These are phyloP conservation scores for Neopelma chrysocephalum DNA, from an alignment of 2,797 vertebrate species.

Conservation along the genomic window DNA sequence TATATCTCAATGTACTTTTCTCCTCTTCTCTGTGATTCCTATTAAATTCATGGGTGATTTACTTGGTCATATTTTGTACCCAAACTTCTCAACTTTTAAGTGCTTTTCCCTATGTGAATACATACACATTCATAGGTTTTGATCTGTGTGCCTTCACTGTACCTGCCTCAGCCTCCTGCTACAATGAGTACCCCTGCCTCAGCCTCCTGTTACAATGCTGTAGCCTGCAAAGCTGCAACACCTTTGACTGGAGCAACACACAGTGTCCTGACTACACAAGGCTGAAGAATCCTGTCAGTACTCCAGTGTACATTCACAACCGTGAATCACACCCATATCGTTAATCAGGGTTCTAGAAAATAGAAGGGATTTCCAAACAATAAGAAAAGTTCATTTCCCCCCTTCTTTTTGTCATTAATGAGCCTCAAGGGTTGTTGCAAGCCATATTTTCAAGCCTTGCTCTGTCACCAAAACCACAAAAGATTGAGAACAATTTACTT, in stretches of 20 bases:
- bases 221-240: not conserved
- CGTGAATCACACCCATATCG: not conserved
- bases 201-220: not conserved
- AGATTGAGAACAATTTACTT: constrained; percentile 3
- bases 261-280: not conserved
- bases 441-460: not conserved
- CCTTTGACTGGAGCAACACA: not conserved
- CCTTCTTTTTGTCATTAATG: not conserved
- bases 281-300: not conserved
- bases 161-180: not conserved
- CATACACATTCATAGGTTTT: not conserved
- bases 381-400: not conserved
- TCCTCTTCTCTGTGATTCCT: not conserved
- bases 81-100: not conserved
- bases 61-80: not conserved
- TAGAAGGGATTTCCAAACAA: not conserved
- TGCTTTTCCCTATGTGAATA: not conserved
- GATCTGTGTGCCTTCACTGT: not conserved
- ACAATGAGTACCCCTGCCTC: accelerated
- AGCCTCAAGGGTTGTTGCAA: not conserved
- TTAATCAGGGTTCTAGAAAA: not conserved
- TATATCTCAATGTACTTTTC: not conserved
- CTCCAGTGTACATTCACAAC: not conserved
- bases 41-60: not conserved
- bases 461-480: not conserved